phyloP scores from a whole-genome alignment of 23 tunicate species.

The Halocynthia aurantium region DNA sequence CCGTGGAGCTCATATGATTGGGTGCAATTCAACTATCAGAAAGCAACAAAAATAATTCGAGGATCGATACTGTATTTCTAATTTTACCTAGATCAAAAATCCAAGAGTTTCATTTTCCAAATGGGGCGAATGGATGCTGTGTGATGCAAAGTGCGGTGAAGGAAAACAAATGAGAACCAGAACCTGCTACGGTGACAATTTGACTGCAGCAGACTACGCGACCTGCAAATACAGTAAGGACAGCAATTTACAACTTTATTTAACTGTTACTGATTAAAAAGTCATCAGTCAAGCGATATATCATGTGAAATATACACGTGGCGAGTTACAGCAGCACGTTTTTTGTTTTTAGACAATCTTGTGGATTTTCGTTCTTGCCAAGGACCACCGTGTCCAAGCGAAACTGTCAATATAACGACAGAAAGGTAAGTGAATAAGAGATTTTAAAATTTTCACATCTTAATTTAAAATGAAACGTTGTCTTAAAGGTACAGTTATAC shows the following conservation, averaged over 20 bases:
- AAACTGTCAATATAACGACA: not conserved
- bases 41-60: too few relatives aligned
- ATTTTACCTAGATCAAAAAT: too few relatives aligned
- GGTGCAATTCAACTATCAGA: too few relatives aligned
- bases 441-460: too few relatives aligned
- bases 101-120: constrained; percentile 11
- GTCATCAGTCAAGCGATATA: not conserved
- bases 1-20: too few relatives aligned
- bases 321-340: not conserved
- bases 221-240: constrained; percentile 17
- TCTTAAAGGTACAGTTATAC: not conserved
- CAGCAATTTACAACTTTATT: not conserved
- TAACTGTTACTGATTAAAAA: not conserved
- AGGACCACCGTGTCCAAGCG: constrained; percentile 1
- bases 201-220: constrained; percentile 14
- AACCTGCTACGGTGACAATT: constrained; percentile 18
- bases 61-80: too few relatives aligned
- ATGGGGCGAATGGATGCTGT: constrained; percentile 17
- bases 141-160: constrained; percentile 13
- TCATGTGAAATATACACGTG: not conserved
- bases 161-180: constrained; percentile 34
- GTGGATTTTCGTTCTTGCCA: not conserved
- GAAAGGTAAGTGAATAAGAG: too few relatives aligned
- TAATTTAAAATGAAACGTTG: not conserved
- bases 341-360: constrained; percentile 1